Percentiles rank a stretch among this genome's conserved stretches.
Conservation (phyloP, 2,113 vertebrate species). For the Antechinus stuartii region DNA sequence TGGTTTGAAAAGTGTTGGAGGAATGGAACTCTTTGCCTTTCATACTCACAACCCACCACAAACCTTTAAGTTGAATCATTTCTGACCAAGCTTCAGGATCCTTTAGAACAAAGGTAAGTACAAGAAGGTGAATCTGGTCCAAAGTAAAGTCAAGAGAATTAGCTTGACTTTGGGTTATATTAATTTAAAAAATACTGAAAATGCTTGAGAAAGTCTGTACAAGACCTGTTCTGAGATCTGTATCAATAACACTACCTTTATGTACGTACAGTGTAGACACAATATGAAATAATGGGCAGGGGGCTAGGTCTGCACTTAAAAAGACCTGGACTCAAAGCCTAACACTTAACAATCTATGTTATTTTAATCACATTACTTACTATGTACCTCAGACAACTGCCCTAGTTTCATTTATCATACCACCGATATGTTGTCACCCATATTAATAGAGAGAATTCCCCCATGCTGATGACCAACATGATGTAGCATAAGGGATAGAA, state of each 20-base stretch:
- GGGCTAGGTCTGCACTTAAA: background rate
- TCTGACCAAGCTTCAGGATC: background rate
- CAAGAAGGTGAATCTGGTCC: background rate
- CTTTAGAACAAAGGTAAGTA: background rate
- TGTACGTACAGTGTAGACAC: background rate
- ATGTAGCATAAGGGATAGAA: too few relatives aligned
- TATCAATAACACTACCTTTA: background rate
- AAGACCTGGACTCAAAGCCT: too few relatives aligned
- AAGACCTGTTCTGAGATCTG: background rate
- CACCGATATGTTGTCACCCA: background rate
- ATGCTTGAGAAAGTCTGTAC: background rate
- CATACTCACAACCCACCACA: background rate
- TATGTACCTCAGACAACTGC: background rate
- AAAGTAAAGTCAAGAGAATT: background rate
- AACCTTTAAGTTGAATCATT: background rate
- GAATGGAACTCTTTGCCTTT: background rate
- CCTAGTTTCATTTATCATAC: background rate
- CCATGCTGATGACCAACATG: background rate
- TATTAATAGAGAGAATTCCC: background rate
- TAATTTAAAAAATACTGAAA: conserved; percentile 4
- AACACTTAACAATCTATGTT: background rate
- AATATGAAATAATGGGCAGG: background rate
- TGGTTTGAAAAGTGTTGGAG: background rate
- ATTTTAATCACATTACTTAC: background rate
- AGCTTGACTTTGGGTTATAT: background rate